Evolutionary conservation across 2,113 vertebrate species (phyloP).

Genomic region (Rattus rattus): DNA sequence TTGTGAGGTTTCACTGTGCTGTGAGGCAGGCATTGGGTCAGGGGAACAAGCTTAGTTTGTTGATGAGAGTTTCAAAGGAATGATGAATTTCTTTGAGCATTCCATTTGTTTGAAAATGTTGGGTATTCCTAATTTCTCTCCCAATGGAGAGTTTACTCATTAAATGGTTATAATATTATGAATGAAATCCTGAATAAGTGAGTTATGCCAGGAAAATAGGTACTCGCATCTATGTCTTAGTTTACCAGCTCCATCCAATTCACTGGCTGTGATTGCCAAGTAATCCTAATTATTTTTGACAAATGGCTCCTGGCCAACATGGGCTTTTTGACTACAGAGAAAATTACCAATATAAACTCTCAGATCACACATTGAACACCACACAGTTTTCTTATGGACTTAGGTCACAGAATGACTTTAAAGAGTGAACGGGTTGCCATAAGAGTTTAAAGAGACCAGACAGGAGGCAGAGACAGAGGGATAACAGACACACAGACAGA

Average conservation of each 20-base stretch:
- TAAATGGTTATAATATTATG: not conserved
- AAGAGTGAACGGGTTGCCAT: not conserved
- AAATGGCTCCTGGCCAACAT: not conserved
- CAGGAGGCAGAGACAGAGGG: not conserved
- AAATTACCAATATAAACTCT: not conserved
- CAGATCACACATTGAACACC: not conserved
- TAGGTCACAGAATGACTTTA: not conserved
- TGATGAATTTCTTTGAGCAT: not conserved
- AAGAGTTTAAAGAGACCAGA: not conserved
- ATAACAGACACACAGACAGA: not conserved
- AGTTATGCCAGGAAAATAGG: not conserved
- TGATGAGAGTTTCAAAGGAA: too few relatives aligned
- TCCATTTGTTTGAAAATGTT: not conserved
- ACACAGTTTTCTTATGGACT: not conserved
- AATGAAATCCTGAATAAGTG: not conserved
- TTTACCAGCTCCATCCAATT: not conserved
- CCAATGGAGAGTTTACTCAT: not conserved
- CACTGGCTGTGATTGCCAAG: not conserved
- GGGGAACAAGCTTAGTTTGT: not conserved
- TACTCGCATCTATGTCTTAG: not conserved
- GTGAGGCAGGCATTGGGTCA: not conserved
- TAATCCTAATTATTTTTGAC: not conserved
- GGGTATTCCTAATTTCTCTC: not conserved
- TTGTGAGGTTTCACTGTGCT: too few relatives aligned
- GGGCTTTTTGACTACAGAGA: not conserved